A percentile compares a stretch with the other conserved stretches of the same genome.
phyloP scores from a whole-genome alignment of 2,113 vertebrate genomes.

The Odontophorus gujanensis region DNA sequence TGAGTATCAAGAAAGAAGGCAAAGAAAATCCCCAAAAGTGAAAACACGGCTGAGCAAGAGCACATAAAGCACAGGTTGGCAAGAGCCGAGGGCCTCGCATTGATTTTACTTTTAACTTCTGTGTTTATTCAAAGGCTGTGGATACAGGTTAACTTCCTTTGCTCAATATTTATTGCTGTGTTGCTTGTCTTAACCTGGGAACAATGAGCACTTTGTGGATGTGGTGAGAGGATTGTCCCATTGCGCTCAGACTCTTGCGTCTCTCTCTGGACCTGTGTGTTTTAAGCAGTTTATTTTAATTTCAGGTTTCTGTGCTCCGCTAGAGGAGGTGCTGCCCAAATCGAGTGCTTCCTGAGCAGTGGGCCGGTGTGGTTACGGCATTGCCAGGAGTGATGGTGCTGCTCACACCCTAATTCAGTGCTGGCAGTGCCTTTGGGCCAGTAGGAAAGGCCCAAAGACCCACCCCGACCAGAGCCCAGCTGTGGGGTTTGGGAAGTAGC shows the following conservation, averaged over 20 bases:
- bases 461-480: not conserved
- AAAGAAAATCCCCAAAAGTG: slow-evolving; percentile 50
- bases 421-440: not conserved
- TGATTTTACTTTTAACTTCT: slow-evolving; percentile 58
- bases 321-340: not conserved
- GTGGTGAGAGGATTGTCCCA: slow-evolving; percentile 42
- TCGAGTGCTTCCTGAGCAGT: not conserved
- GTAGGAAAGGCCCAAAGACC: not conserved
- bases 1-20: not conserved
- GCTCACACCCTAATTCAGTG: not conserved
- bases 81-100: slow-evolving; percentile 42
- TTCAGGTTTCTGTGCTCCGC: slow-evolving; percentile 35
- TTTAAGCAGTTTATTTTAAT: slow-evolving; percentile 68
- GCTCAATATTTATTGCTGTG: slow-evolving; percentile 59
- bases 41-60: slow-evolving; percentile 25
- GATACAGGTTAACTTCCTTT: slow-evolving; percentile 71
- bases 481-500: not conserved
- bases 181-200: slow-evolving; percentile 61
- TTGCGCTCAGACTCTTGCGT: slow-evolving; percentile 16
- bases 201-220: slow-evolving; percentile 67
- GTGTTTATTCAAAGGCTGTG: slow-evolving; percentile 67
- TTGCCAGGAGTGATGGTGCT: not conserved
- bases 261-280: not conserved
- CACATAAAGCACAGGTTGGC: slow-evolving; percentile 30
- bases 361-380: not conserved